Base-by-base conservation (phyloP, 2,113 vertebrate species). In the Hemiprocne comata region DNA sequence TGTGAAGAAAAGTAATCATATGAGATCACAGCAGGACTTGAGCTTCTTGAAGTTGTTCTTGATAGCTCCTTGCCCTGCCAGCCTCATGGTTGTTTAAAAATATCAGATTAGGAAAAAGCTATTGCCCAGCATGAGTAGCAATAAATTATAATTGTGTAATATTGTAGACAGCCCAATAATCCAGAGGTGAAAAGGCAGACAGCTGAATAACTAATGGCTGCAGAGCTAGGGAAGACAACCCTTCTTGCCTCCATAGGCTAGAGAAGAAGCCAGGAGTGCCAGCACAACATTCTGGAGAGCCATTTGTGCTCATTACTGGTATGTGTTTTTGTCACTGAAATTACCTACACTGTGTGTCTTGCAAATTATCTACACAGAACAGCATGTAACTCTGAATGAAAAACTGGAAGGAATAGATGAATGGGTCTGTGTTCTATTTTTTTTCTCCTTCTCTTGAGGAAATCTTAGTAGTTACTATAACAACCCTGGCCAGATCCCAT, bases 381-480 rank as follows among this genome's bases (percentile, higher is more conserved):
- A 76, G 85, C 80, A 40, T 44, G 81, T 16, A 94, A 34, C 94
- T 83, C 85, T 90, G 76, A 96, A 94, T 95, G 96, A 91, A 90
- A 85, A 90, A 78, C 87, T 77, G 85, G 67, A 80, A 93, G 88
- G 24, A 53, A 69, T 38, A 70, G 87, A 96, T 97, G 97, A 98
- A 97, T 94, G 96, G 96, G 87, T 60, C 94, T 76, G 23, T 71
- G 67, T 89, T 95, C 97, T 97, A 92, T 95, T 97, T 97, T 92
- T 95, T 94, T 82, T 40, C 64, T 82, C 70, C 92, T 91, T 91
- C 95, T 93, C 97, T 92, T 93, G 88, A 97, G 97, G 97, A 97
- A 98, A 92, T 97, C 95, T 97, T 61, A 91, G 72, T 71, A 97
- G 98, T 98, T 98, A 97, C 98, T 97, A 97, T 98, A 98, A 98